These are phyloP conservation scores for Beroe ovata DNA, from an alignment of 37 sponge, comb jelly and placozoan genomes.

Conservation along the genomic window DNA sequence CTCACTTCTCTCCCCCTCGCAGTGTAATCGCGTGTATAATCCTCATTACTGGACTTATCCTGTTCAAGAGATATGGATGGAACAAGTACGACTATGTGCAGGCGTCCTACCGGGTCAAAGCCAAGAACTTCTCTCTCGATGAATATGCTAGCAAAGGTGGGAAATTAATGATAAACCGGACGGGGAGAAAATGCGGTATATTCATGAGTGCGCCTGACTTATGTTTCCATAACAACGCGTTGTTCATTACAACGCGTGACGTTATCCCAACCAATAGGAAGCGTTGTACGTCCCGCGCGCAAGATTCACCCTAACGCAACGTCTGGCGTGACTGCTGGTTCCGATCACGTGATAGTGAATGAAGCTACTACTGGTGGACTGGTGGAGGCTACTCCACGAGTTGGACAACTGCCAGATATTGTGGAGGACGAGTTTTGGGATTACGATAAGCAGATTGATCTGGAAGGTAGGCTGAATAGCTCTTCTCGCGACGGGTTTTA, in stretches of 20 bases:
- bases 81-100: conserved; percentile 10
- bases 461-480: conserved; percentile 64
- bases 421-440: conserved; percentile 71
- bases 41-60: conserved; percentile 32
- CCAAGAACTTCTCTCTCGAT: conserved; percentile 64
- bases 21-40: conserved; percentile 7
- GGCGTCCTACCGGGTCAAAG: conserved; percentile 52
- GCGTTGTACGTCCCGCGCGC: conserved; percentile 31
- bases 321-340: neutral
- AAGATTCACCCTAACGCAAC: conserved; percentile 32
- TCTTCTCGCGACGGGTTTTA: no score
- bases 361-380: conserved; percentile 37
- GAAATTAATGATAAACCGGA: no score
- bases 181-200: no score
- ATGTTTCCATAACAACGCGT: no score
- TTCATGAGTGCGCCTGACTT: no score
- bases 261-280: neutral
- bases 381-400: neutral
- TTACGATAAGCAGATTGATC: conserved; percentile 69
- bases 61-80: conserved; percentile 70
- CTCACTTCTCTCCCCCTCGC: neutral
- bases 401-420: neutral
- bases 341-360: conserved; percentile 5
- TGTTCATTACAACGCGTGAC: no score
- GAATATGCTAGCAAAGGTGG: conserved; percentile 70